phyloP scores from a whole-genome alignment of 1,140 invertebrate genomes.

The Araneus ventricosus region DNA sequence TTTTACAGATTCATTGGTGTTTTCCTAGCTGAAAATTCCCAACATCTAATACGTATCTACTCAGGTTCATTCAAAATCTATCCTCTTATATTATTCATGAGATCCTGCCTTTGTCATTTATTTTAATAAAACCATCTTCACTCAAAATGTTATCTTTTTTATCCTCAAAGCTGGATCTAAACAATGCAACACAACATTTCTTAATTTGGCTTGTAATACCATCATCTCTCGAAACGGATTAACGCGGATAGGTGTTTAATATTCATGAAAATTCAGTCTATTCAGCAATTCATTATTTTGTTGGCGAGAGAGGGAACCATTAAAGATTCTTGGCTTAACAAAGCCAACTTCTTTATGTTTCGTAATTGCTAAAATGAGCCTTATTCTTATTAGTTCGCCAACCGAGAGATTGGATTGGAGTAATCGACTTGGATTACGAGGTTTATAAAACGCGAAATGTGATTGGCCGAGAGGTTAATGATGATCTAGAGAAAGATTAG shows the following conservation, averaged over 20 bases:
- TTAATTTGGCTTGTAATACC: constrained; percentile 17
- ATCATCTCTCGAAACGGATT: constrained; percentile 1
- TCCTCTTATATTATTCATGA: background rate
- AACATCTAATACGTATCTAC: too few species aligned
- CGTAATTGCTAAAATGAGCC: constrained; percentile 6
- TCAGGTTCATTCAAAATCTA: too few species aligned
- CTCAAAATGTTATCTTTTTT: background rate
- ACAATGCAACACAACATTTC: background rate
- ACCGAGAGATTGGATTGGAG: background rate
- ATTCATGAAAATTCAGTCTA: constrained; percentile 39
- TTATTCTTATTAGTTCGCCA: background rate
- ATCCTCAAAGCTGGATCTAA: background rate
- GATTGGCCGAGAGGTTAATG: constrained; percentile 36
- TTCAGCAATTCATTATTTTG: constrained; percentile 15
- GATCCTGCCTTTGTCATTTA: background rate
- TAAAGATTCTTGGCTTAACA: background rate
- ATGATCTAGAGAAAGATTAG: constrained; percentile 18
- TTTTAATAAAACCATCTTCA: background rate
- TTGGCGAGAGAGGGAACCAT: background rate
- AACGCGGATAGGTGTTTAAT: constrained; percentile 44
- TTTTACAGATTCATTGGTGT: too few species aligned
- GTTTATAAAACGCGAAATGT: constrained; percentile 30
- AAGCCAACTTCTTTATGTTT: background rate
- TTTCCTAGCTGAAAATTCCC: too few species aligned
- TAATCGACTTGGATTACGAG: constrained; percentile 12